Conservation (phyloP, 2,888 invertebrate genomes). For the Shargacucullia verbasci region DNA sequence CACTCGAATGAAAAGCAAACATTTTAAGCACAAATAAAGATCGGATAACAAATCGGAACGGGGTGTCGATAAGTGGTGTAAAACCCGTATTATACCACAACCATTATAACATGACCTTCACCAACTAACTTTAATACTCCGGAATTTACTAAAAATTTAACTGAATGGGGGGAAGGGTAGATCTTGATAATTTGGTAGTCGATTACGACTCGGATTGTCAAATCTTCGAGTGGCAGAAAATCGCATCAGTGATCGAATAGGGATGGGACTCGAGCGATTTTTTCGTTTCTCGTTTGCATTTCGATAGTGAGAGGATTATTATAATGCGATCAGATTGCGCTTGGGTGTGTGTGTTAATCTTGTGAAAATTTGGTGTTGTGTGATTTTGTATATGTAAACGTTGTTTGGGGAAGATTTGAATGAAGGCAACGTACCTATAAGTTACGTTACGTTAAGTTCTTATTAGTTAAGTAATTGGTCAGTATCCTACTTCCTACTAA, state of each 20-base stretch:
- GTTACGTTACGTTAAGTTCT: too few relatives aligned
- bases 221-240: constrained; percentile 81
- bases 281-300: constrained; percentile 58
- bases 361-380: constrained; percentile 12
- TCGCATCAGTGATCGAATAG: constrained; percentile 73
- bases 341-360: constrained; percentile 25
- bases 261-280: constrained; percentile 50
- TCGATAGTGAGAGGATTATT: constrained; percentile 57
- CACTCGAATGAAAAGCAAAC: constrained; percentile 67
- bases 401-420: constrained; percentile 3
- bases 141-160: constrained; percentile 13
- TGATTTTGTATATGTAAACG: constrained; percentile 24
- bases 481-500: too few relatives aligned
- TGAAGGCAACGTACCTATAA: too few relatives aligned
- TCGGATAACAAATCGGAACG: constrained; percentile 62
- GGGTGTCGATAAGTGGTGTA: constrained; percentile 67
- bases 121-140: constrained; percentile 6
- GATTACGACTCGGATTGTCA: constrained; percentile 70
- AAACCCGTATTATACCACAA: constrained; percentile 62
- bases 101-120: constrained; percentile 50
- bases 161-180: constrained; percentile 3
- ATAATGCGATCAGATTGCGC: constrained; percentile 49
- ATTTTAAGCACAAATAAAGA: constrained; percentile 68
- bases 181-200: constrained; percentile 54
- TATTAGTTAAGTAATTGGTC: too few relatives aligned